Evolutionary conservation across 1,140 invertebrate species (phyloP).

Genomic region (Hyphantria cunea): DNA sequence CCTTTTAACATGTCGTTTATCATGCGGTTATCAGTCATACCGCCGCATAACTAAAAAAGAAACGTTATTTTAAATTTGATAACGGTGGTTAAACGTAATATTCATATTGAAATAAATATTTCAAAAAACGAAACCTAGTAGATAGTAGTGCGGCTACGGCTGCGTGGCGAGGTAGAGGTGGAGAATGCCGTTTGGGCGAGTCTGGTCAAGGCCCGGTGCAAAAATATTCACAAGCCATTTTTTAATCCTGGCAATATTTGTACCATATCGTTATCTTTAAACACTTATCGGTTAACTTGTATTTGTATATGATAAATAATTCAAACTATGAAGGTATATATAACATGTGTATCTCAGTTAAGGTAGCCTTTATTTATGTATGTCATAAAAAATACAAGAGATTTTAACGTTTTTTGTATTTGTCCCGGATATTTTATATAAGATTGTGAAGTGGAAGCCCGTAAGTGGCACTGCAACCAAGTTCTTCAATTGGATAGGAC

Average conservation of each 20-base stretch:
- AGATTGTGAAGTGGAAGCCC: too few species aligned
- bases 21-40: too few species aligned
- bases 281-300: conserved; percentile 11
- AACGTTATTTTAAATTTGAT: not conserved
- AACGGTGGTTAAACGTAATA: not conserved
- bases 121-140: conserved; percentile 15
- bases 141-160: not conserved
- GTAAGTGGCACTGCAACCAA: too few species aligned
- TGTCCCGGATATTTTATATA: too few species aligned
- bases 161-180: conserved; percentile 32
- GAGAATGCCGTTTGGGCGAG: conserved; percentile 64
- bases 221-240: conserved; percentile 50
- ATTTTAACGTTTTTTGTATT: too few species aligned
- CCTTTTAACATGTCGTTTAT: too few species aligned
- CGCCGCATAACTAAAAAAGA: too few species aligned
- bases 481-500: too few species aligned
- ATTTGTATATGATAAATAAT: conserved; percentile 1
- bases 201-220: conserved; percentile 48
- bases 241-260: conserved; percentile 40
- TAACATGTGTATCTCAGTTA: too few species aligned
- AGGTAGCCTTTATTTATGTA: too few species aligned
- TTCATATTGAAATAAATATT: not conserved
- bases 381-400: too few species aligned
- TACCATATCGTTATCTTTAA: conserved; percentile 33
- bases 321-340: not conserved